Conservation (phyloP, 2,113 vertebrate species). For the Catharus fuscescens region DNA sequence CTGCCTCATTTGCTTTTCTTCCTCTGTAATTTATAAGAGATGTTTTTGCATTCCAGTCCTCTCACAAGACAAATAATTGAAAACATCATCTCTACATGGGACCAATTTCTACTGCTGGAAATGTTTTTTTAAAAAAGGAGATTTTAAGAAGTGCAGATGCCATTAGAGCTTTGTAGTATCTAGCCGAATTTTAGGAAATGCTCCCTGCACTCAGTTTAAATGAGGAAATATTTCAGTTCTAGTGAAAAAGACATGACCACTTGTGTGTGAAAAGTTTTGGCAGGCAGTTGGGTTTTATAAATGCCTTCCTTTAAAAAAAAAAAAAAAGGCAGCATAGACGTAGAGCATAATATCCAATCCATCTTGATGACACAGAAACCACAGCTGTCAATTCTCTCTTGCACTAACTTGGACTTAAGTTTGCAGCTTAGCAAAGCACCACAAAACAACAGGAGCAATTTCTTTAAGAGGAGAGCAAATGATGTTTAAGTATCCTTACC, state of each 20-base stretch:
- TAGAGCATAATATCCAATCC: not conserved
- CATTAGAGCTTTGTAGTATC: not conserved
- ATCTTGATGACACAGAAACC: not conserved
- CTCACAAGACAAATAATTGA: slow-evolving; percentile 51
- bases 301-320: not conserved
- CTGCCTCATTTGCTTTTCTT: slow-evolving; percentile 58
- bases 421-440: not conserved
- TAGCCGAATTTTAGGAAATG: slow-evolving; percentile 10
- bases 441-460: not conserved
- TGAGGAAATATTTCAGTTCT: slow-evolving; percentile 6
- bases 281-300: not conserved
- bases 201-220: not conserved
- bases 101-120: slow-evolving; percentile 29
- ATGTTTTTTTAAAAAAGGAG: not conserved
- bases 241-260: not conserved
- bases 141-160: not conserved
- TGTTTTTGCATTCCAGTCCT: slow-evolving; percentile 24
- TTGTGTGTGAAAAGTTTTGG: not conserved
- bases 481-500: slow-evolving; percentile 56
- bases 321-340: not conserved
- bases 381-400: not conserved
- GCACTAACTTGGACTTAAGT: not conserved
- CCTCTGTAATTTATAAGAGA: not conserved
- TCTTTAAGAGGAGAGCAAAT: not conserved
- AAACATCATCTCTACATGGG: slow-evolving; percentile 7